Conservation (phyloP, 2,797 vertebrate species). For the Lacerta viridis region DNA sequence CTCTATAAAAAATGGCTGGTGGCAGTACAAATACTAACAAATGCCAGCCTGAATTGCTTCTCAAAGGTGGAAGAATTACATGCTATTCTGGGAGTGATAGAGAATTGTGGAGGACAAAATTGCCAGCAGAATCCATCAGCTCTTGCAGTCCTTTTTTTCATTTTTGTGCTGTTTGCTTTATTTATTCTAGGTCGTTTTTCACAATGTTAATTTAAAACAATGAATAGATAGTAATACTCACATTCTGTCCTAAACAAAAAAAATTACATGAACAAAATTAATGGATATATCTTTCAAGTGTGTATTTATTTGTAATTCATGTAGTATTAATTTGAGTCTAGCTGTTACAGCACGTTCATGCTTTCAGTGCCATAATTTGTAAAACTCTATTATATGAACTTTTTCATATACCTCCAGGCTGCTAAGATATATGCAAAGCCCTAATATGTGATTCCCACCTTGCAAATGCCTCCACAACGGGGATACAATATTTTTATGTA, state of each 20-base stretch:
- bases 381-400: not conserved
- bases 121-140: not conserved
- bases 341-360: not conserved
- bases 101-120: constrained; percentile 21
- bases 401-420: not conserved
- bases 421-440: no score
- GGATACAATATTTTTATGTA: no score
- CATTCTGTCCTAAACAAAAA: constrained; percentile 15
- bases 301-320: not conserved
- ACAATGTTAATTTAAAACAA: not conserved
- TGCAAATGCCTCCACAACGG: not conserved
- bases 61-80: not conserved
- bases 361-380: not conserved
- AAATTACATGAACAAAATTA: not conserved
- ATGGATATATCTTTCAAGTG: not conserved
- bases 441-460: not conserved
- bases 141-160: not conserved
- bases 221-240: constrained; percentile 13
- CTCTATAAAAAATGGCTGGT: constrained; percentile 48
- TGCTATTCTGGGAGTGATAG: not conserved
- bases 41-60: constrained; percentile 12
- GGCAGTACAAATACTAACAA: constrained; percentile 29
- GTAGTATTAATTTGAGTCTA: not conserved
- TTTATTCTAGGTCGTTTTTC: constrained; percentile 4
- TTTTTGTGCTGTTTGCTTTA: not conserved